Percentiles rank a stretch among this genome's conserved stretches.
Conservation (phyloP, 2,888 invertebrate genomes). For the Euclidia mi region DNA sequence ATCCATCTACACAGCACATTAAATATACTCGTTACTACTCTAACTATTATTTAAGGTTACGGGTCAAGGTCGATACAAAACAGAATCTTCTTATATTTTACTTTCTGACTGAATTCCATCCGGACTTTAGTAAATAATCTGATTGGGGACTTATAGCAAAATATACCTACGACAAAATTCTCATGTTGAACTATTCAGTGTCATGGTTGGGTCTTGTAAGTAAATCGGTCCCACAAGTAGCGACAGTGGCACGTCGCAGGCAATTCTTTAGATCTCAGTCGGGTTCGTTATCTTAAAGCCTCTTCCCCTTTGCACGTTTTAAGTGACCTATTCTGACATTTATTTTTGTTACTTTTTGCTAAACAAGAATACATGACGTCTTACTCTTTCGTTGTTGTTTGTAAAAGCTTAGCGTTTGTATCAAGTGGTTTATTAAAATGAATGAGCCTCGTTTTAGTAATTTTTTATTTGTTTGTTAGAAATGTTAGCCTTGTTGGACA, state of each 20-base stretch:
- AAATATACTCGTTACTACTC: too few relatives aligned
- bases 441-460: neutral
- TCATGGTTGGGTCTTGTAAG: conserved; percentile 4
- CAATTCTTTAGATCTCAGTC: conserved; percentile 33
- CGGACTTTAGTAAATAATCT: neutral
- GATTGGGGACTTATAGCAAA: conserved; percentile 1
- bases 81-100: too few relatives aligned
- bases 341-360: conserved; percentile 27
- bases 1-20: too few relatives aligned
- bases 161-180: neutral
- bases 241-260: conserved; percentile 26
- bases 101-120: neutral
- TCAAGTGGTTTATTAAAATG: conserved; percentile 7
- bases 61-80: too few relatives aligned
- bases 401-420: conserved; percentile 20
- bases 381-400: conserved; percentile 6
- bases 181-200: conserved; percentile 6
- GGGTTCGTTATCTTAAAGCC: conserved; percentile 34
- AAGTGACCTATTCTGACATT: conserved; percentile 24
- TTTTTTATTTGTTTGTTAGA: too few relatives aligned
- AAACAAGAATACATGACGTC: conserved; percentile 28
- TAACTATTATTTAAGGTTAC: neutral
- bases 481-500: neutral
- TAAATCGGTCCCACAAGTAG: conserved; percentile 20
- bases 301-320: conserved; percentile 22